Percentiles rank a stretch among this genome's conserved stretches.
These are phyloP conservation scores for Chalcis sispes DNA, from an alignment of 2,888 invertebrate genomes.

Conservation along the genomic window DNA sequence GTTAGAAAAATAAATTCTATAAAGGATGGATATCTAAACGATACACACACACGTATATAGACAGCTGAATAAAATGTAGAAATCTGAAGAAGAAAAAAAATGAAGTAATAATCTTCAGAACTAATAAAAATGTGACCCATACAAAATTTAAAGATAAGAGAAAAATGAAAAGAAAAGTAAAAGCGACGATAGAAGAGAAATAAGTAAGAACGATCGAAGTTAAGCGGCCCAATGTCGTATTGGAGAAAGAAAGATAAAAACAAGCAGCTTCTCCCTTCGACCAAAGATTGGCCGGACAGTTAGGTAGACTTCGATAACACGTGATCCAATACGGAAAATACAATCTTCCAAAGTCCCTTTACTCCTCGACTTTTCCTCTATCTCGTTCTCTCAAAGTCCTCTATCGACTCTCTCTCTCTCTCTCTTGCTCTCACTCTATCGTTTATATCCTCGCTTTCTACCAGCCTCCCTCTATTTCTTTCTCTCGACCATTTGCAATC, in stretches of 20 bases:
- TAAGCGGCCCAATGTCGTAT: conserved; percentile 8
- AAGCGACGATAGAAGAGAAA: neutral
- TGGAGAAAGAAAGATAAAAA: neutral
- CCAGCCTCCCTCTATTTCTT: too few species aligned
- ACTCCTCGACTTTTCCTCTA: conserved; percentile 2
- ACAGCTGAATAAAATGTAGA: too few species aligned
- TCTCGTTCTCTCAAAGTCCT: too few species aligned
- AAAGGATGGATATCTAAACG: too few species aligned
- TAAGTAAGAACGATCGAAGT: neutral
- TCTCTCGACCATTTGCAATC: too few species aligned
- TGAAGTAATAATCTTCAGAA: too few species aligned
- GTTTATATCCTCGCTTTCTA: neutral
- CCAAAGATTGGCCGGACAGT: conserved; percentile 23
- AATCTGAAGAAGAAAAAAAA: too few species aligned
- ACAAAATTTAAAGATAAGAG: neutral
- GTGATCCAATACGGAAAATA: conserved; percentile 35
- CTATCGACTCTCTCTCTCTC: neutral
- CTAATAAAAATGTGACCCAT: too few species aligned
- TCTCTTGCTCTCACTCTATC: neutral
- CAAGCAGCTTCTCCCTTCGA: neutral
- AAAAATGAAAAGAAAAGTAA: neutral
- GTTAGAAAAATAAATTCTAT: too few species aligned
- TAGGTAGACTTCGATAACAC: conserved; percentile 37
- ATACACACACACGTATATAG: too few species aligned
- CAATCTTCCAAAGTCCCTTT: conserved; percentile 9